These are phyloP conservation scores for Papilio protenor DNA, from an alignment of 2,888 invertebrate species.

Conservation along the genomic window DNA sequence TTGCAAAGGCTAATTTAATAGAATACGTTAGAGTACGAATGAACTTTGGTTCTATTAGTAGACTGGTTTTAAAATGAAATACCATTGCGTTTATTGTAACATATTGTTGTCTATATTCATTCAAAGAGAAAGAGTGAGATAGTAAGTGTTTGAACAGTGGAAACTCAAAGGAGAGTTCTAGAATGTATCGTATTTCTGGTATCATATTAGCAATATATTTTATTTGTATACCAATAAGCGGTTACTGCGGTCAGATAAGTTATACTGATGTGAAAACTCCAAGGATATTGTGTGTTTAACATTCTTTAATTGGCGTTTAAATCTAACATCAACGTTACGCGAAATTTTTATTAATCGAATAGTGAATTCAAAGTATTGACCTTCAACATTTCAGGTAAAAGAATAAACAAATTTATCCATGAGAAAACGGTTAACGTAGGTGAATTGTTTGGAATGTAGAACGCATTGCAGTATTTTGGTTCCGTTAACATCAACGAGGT, in stretches of 20 bases:
- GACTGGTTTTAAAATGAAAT: not conserved
- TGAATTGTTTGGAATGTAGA: not conserved
- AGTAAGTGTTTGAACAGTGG: not conserved
- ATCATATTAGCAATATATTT: not conserved
- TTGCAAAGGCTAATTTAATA: not conserved
- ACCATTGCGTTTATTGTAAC: not conserved
- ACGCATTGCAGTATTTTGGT: not conserved
- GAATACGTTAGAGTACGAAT: not conserved
- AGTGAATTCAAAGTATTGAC: not conserved
- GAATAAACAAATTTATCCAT: too few relatives aligned
- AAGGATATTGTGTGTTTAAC: not conserved
- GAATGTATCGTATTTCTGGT: not conserved
- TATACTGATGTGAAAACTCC: not conserved
- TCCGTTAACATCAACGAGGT: not conserved
- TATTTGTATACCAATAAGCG: not conserved
- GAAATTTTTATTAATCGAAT: too few relatives aligned
- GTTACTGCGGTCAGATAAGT: conserved; percentile 7
- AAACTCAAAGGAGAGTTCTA: not conserved
- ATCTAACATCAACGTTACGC: too few relatives aligned
- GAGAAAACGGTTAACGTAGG: not conserved
- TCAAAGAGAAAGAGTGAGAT: not conserved
- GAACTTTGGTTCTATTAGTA: conserved; percentile 3
- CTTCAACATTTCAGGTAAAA: not conserved
- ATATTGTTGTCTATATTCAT: not conserved
- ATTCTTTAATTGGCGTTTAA: too few relatives aligned